Base-by-base conservation (phyloP, 1,140 invertebrate genomes). In the Panagrolaimus sp. region DNA sequence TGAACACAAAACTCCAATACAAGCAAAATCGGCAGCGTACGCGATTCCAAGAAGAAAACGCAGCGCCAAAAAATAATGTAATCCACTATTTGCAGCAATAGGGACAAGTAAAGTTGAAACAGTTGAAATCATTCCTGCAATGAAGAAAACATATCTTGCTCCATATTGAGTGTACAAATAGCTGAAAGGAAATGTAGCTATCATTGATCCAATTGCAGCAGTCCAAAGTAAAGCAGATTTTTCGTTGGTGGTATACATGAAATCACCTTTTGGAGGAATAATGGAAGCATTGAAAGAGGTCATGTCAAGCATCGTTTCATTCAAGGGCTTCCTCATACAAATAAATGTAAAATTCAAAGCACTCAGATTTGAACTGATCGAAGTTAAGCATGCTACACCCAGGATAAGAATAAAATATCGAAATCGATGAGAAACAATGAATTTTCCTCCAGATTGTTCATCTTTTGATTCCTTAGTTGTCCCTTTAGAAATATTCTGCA, bases 101-200 rank as follows among this genome's bases (percentile, higher is more conserved):
- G 72, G 72, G 47, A 73, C 62, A 8, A 76, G 57, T 7, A 67
- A 75, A 7, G 72, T 73, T 1, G 66, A 51, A 8, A 76, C 8
- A 9, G 69, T 23, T 4, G 73, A 75, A 7, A 70, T 31, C 25
- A 72, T 14, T 9, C 72, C 72, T 9, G 72, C 72, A 13, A 14
- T 31, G 13, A 73, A 65, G 23, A 73, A 75, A 9, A 76, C 74
- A 25, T 42, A 76, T 23, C 74, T 27, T 25, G 72, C 72, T 9
- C 72, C 72, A 48, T 68, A 77, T 16, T 25, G 48, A 13, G 72
- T 75, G 69, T 76, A 73, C 3, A 72, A 7, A 25, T 42, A 74
- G 46, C 69, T 73, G 47, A 71, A 73, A 9, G 72, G 72, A 25
- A 73, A 77, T 42, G 69, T 76, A 1, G 68, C 72, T 7, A 72